Base-by-base conservation (phyloP, 2,113 vertebrate genomes). In the Halcyon senegalensis region DNA sequence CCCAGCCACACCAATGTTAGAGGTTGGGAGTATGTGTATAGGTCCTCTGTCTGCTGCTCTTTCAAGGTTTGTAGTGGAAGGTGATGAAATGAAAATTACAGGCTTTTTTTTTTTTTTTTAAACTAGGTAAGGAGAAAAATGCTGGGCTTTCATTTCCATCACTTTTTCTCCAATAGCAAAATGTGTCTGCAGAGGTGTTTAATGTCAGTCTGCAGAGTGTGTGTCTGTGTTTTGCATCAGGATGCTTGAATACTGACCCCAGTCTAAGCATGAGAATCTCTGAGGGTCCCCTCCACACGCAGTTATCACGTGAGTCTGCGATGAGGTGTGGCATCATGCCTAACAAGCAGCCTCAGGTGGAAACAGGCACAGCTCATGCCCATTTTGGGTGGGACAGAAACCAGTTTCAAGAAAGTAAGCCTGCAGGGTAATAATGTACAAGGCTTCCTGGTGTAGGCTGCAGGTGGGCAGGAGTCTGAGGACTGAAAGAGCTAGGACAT, bases 1-100 rank as follows among this genome's bases (percentile, higher is more conserved):
- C 89, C 91, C 77, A 92, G 77, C 55, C 90, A 91, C 73, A 89
- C 76, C 89, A 64, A 1, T 84, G 25, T 84, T 48, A 89, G 63
- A 75, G 28, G 30, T 1, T 69, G 66, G 28, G 80, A 72, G 10
- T 35, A 18, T 28, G 58, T 93, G 62, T 94, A 23, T 92, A 83
- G 87, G 62, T 89, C 70, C 81, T 95, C 92, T 93, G 92, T 94
- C 69, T 94, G 84, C 66, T 93, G 86, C 74, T 89, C 59, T 79
- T 92, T 92, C 77, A 94, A 66, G 66, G 69, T 83, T 89, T 92
- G 77, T 62, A 81, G 87, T 80, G 11, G 66, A 76, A 95, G 44
- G 69, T 69, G 92, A 75, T 3, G 5, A 91, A 96, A 95, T 75
- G 8, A 96, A 95, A 94, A 91, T 91, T 69, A 82, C 50, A 92